Evolutionary conservation across 2,888 invertebrate species (phyloP), one percentile per base, ranked within the genome.

Genomic region (Macrophya alboannulata): DNA sequence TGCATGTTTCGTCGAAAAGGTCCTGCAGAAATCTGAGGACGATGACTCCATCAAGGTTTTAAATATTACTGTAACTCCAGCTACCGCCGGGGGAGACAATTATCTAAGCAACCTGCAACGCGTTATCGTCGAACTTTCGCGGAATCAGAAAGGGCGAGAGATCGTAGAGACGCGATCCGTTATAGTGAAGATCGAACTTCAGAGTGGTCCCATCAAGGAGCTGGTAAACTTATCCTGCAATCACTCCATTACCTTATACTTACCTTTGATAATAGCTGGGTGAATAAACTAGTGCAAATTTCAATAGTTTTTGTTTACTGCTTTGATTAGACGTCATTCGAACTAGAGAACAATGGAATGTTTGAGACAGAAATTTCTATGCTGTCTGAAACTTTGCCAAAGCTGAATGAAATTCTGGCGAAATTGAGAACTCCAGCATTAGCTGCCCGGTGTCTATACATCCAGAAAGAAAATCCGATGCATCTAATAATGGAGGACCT

Each of bases 101-200:
- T 93, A 93, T 68, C 90, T 91, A 6, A 93, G 93, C 87, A 92
- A 92, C 17, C 92, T 93, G 92, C 81, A 90, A 37, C 91, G 93
- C 5, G 87, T 88, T 9, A 77, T 10, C 43, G 85, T 90, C 5
- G 90, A 93, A 59, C 91, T 88, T 81, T 84, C 87, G 0, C 87
- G 86, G 5, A 84, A 83, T 0, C 85, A 86, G 25, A 87, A 83
- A 3, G 85, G 82, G 25, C 83, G 90, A 89, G 72, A 25, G 37
- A 85, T 88, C 40, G 88, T 84, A 10, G 88, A 91, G 55, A 91
- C 76, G 86, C n/a, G 59, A 21, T 85, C 91, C 0, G 62, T 93
- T 4, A 89, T 93, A 21, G 85, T 92, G 4, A 93, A 93, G 85
- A 89, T 94, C 4, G 90, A 92, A 15, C 95, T 95, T 4, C 15